Base-by-base conservation (phyloP, 2,113 vertebrate species). In the Psittacara wagleri region DNA sequence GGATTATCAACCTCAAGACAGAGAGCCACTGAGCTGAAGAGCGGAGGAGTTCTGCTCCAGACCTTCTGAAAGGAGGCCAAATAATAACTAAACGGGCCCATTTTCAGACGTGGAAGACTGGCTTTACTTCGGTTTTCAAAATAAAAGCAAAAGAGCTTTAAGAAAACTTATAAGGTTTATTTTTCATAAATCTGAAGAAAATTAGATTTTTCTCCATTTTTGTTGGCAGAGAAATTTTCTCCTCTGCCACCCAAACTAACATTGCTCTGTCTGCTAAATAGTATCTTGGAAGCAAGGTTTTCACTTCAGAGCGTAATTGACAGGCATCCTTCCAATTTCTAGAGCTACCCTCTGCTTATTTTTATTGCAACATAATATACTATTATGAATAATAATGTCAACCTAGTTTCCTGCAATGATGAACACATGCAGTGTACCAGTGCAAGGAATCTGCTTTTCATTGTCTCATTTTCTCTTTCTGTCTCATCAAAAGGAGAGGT, bases 141-240 rank as follows among this genome's bases (percentile, higher is more conserved):
- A 41, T 24, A 85, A 95, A 92, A 93, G 55, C 67, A 61, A 85
- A 81, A 73, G 23, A 85, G 57, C 43, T 37, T 59, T 31, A 74
- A 82, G 62, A 75, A 92, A 93, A 80, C 37, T 31, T 72, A 5
- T 9, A 69, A 49, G 20, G 67, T 90, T 75, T 78, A 51, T 41
- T 88, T 93, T 90, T 81, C 64, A 92, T 41, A 92, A 93, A 81
- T 27, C 29, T 64, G 27, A 75, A 86, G 72, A 92, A 94, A 94
- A 81, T 25, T 17, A 55, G 55, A 28, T 59, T 93, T 94, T 86
- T 54, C 46, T 86, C 55, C 73, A 55, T 72, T 95, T 95, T 72
- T 81, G 43, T 41, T 88, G 76, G 92, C 66, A 79, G 41, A 84
- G 44, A 62, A 90, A 79, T 83, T 80, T 33, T 83, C 28, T 79